Evolutionary conservation across 1,140 invertebrate species (phyloP), one percentile per base, ranked within the genome.

Genomic region (Pygmarrhopalites habei): DNA sequence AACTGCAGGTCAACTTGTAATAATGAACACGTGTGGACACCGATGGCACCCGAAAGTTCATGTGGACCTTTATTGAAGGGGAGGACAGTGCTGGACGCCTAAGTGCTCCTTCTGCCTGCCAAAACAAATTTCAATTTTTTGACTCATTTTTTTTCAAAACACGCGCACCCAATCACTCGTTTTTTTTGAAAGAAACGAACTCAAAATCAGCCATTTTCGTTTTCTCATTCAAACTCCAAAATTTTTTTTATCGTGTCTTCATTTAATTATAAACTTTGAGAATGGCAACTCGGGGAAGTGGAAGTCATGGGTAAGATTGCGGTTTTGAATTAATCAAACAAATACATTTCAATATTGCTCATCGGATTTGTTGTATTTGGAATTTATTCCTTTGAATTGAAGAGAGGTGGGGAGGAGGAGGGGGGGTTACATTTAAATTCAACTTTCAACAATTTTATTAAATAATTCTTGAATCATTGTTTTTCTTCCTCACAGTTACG

Each of bases 231-330:
- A 55, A 29, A 28, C 29, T 55, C 29, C 23, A 21, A 15, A 10
- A 29, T 55, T 28, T 28, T 23, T 55, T 29, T 55, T 12, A 28
- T 23, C 29, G 23, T 7, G 51, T 7, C 29, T 21, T 49, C 21
- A 21, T 19, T 12, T 49, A 21, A 15, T 10, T 5, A 12, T 10
- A 23, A 12, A 12, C 23, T 49, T 49, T 21, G 46, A 29, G 15
- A 55, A 55, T 55, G 51, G 51, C 51, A 55, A 55, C 51, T 55
- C 51, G 51, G 14, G 56, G 61, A 25, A 49, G 26, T 55, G n/a
- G n/a, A n/a, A n/a, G n/a, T n/a, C n/a, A n/a, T n/a, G n/a, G n/a
- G n/a, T n/a, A n/a, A n/a, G n/a, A n/a, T n/a, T n/a, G n/a, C n/a
- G n/a, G n/a, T n/a, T n/a, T n/a, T n/a, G n/a, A n/a, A n/a, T n/a